Evolutionary conservation across 2,113 vertebrate species (phyloP).

Genomic region (Muscicapa adusta): DNA sequence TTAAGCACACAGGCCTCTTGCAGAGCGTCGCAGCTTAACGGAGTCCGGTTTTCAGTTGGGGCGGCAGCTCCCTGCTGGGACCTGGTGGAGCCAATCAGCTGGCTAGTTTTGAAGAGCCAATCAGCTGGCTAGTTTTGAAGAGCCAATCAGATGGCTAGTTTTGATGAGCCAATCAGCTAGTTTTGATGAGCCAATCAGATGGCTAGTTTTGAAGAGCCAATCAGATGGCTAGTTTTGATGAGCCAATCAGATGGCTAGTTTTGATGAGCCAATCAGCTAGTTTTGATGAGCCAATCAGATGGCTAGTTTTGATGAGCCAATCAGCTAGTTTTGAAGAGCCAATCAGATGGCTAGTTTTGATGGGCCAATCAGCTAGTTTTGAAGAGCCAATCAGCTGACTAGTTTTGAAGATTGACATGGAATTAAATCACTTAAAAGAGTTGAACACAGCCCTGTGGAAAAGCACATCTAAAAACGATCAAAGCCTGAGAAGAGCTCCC

Average conservation of each 20-base stretch:
- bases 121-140: background rate
- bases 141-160: no score
- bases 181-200: no score
- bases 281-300: no score
- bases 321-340: no score
- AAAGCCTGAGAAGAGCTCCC: background rate
- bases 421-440: background rate
- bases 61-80: background rate
- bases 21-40: background rate
- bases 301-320: no score
- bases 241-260: background rate
- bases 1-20: background rate
- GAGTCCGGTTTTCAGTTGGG: background rate
- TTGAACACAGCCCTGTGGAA: background rate
- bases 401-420: background rate
- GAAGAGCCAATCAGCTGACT: no score
- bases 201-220: no score
- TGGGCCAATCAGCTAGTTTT: no score
- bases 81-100: background rate
- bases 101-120: background rate
- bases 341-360: no score
- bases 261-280: background rate
- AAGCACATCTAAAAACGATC: background rate
- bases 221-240: no score
- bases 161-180: no score